These are phyloP conservation scores for Alouatta palliata DNA, from an alignment of 2,113 vertebrate genomes.

Conservation along the genomic window DNA sequence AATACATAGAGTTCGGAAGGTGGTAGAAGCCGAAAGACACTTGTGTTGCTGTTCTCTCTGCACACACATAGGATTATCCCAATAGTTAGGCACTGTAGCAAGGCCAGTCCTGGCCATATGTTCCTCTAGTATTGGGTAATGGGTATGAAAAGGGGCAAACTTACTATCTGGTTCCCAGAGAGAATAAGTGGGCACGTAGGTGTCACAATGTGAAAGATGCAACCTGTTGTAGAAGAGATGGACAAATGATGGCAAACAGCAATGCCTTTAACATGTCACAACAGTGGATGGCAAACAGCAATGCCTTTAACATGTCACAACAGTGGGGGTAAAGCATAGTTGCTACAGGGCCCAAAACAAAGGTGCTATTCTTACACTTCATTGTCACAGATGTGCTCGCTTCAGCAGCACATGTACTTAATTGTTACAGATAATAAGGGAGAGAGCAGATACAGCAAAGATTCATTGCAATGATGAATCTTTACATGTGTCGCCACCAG, in stretches of 20 bases:
- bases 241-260: constrained; percentile 89
- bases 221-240: constrained; percentile 87
- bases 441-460: constrained; percentile 96
- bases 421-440: constrained; percentile 94
- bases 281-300: constrained; percentile 89
- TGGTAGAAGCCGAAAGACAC: constrained; percentile 88
- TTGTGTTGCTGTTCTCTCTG: constrained; percentile 80
- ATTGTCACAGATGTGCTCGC: too few relatives aligned
- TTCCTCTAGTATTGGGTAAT: constrained; percentile 96
- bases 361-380: constrained; percentile 90
- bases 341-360: constrained; percentile 94
- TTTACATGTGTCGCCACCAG: constrained; percentile 92
- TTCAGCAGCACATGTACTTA: constrained; percentile 75
- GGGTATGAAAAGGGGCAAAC: constrained; percentile 94
- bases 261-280: constrained; percentile 91
- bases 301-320: constrained; percentile 92
- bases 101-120: constrained; percentile 96
- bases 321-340: constrained; percentile 90
- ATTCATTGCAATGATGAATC: constrained; percentile 92
- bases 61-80: constrained; percentile 92
- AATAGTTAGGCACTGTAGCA: constrained; percentile 94
- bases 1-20: constrained; percentile 89
- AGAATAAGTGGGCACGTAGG: constrained; percentile 93
- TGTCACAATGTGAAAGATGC: constrained; percentile 89
- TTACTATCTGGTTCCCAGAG: constrained; percentile 89